Base-by-base conservation (phyloP, 2,113 vertebrate species). In the Alethe castanea region DNA sequence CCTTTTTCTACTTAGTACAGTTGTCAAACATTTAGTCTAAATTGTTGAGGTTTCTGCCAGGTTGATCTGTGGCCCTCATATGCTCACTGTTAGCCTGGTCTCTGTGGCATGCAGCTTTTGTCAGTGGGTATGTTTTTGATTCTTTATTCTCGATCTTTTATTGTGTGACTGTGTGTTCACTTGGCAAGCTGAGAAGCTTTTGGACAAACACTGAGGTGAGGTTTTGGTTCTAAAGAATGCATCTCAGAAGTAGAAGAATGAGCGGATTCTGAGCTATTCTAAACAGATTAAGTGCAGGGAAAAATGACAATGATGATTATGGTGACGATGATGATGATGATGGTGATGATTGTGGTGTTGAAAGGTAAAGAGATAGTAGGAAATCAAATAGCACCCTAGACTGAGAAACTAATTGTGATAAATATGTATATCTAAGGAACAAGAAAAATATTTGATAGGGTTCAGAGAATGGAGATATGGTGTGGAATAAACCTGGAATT, bases 291-390 rank as follows among this genome's bases (percentile, higher is more conserved):
- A 52, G 22, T 44, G 5, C n/a, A 57, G 14, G 28, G 28, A 88
- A 79, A 77, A 13, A 4, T 45, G 11, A 1, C n/a, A 13, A 5
- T n/a, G 9, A 1, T 40, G 13, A 5, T 38, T 35, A 35, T 35
- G 15, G 3, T 45, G 11, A 1, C n/a, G 14, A 5, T n/a, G 9
- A 1, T 40, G 13, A 5, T 38, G 12, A 77, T 3, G 6, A 33
- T 42, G 13, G 13, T 38, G 15, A 3, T 40, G 10, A 1, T 35
- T 29, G 3, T 45, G 12, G 23, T 66, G 8, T 15, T 59, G 47
- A 47, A 19, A 36, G 5, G 6, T 52, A 66, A 65, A 65, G 24
- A 44, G 6, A 38, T 11, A 38, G 4, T 5, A 61, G 42, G 12
- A 87, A 65, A 12, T 36, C 20, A 53, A 74, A 11, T 25, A 64